Evolutionary conservation across 2,797 vertebrate genomes (phyloP).

Genomic region (Betta splendens): DNA sequence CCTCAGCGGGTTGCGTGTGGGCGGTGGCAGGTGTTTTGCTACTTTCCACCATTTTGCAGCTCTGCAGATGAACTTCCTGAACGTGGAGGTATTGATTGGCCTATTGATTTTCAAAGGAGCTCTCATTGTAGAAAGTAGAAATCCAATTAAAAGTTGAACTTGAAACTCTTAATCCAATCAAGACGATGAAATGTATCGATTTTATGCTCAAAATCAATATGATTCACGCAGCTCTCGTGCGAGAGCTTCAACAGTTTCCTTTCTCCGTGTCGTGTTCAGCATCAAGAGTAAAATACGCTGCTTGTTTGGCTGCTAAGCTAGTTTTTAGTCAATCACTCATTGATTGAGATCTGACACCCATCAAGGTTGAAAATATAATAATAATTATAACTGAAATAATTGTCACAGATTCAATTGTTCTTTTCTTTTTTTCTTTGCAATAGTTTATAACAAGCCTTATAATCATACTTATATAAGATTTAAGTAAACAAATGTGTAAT

Average conservation of each 20-base stretch:
- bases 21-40: conserved; percentile 55
- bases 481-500: too few species aligned
- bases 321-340: background rate
- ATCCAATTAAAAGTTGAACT: conserved; percentile 82
- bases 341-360: background rate
- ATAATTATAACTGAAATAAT: background rate
- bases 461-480: too few species aligned
- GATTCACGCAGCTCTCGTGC: conserved; percentile 17
- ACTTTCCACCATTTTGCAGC: conserved; percentile 32
- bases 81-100: conserved; percentile 73
- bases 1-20: background rate
- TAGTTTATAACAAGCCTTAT: too few species aligned
- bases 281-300: background rate
- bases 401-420: too few species aligned
- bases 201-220: conserved; percentile 76
- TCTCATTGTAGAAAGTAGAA: conserved; percentile 74
- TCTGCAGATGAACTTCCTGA: conserved; percentile 60
- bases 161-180: conserved; percentile 80
- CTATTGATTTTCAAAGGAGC: conserved; percentile 81
- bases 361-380: background rate
- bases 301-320: too few species aligned
- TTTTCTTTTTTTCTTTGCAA: too few species aligned
- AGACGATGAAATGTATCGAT: conserved; percentile 77
- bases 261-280: conserved; percentile 25
- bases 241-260: conserved; percentile 26